Conservation (phyloP, 1,140 invertebrate species). For the Pteromalus puparum region DNA sequence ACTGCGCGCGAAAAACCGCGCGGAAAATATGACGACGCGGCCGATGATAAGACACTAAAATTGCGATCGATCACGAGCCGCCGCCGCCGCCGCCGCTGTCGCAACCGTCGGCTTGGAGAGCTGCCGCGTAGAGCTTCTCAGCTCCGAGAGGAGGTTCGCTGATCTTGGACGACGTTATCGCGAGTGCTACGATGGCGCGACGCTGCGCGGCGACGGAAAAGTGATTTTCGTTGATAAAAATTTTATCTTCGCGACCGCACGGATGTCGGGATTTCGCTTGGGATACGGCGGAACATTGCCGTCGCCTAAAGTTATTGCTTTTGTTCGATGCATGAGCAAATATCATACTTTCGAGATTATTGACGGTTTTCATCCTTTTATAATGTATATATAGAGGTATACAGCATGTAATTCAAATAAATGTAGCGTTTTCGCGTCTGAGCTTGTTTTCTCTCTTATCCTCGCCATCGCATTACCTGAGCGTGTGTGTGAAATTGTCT, state of each 20-base stretch:
- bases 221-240: slow-evolving; percentile 26
- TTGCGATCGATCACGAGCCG: slow-evolving; percentile 41
- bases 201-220: background rate
- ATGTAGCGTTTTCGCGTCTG: too few species aligned
- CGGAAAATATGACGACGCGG: slow-evolving; percentile 6
- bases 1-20: slow-evolving; percentile 25
- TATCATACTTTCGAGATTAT: too few species aligned
- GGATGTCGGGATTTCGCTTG: background rate
- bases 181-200: background rate
- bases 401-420: too few species aligned
- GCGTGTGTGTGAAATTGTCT: background rate
- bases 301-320: too few species aligned
- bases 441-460: background rate
- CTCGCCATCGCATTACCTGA: background rate
- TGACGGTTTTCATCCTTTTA: too few species aligned
- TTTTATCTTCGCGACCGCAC: background rate
- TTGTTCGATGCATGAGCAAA: too few species aligned
- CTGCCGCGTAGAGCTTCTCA: background rate
- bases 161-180: slow-evolving; percentile 23
- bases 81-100: slow-evolving; percentile 6
- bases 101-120: background rate
- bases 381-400: too few species aligned
- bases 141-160: background rate
- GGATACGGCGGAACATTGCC: background rate
- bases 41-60: slow-evolving; percentile 36